A percentile compares a stretch with the other conserved stretches of the same genome.
Conservation (phyloP, 2,888 invertebrate genomes). For the Cremastobaeus sp. region DNA sequence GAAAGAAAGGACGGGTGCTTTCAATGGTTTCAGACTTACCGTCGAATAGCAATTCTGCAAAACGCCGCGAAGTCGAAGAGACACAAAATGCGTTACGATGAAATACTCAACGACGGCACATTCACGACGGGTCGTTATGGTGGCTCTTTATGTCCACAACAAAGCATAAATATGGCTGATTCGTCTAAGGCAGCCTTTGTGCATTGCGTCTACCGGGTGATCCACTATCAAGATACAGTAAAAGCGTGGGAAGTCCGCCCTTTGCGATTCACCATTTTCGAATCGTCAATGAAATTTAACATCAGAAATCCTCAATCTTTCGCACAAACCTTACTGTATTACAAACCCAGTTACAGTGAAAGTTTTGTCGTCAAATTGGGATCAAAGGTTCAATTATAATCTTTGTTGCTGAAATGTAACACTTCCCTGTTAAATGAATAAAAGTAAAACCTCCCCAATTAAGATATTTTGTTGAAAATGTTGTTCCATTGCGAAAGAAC, state of each 20-base stretch:
- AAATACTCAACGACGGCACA: conserved; percentile 73
- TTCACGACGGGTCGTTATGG: conserved; percentile 70
- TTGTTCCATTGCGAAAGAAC: too few species aligned
- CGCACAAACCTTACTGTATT: conserved; percentile 16
- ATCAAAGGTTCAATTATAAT: too few species aligned
- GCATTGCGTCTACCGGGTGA: conserved; percentile 68
- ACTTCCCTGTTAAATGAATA: too few species aligned
- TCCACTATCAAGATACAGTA: conserved; percentile 71
- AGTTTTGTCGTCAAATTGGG: not conserved
- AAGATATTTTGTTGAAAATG: too few species aligned
- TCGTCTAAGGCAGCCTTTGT: conserved; percentile 72
- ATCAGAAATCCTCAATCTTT: too few species aligned
- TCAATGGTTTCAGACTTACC: conserved; percentile 63
- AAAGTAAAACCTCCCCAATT: too few species aligned
- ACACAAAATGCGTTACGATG: conserved; percentile 70
- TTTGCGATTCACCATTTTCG: conserved; percentile 51
- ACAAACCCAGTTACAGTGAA: not conserved
- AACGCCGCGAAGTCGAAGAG: conserved; percentile 62
- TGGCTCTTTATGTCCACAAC: conserved; percentile 73
- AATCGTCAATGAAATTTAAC: conserved; percentile 50
- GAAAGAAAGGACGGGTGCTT: conserved; percentile 58
- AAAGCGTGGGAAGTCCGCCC: conserved; percentile 67
- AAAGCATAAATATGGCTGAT: conserved; percentile 75
- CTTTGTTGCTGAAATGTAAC: too few species aligned
- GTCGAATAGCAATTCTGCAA: conserved; percentile 62